Percentiles rank a stretch among this genome's conserved stretches.
Conservation (phyloP, 2,113 vertebrate species). For the Myotis davidii region DNA sequence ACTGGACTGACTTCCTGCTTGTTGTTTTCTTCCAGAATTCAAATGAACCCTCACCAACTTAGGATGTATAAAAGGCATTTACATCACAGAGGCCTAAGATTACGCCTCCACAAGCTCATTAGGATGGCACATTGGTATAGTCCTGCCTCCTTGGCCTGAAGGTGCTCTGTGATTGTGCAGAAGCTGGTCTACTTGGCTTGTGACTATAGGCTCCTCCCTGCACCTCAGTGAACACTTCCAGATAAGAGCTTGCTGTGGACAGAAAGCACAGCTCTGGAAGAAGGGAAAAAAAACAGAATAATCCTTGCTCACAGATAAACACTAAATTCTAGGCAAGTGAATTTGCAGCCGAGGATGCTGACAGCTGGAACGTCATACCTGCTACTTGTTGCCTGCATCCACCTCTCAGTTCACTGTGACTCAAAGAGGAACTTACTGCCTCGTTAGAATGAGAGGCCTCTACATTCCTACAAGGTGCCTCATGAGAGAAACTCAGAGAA, state of each 20-base stretch:
- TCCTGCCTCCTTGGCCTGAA: not conserved
- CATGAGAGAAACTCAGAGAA: not conserved
- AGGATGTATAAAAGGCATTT: not conserved
- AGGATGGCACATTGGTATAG: not conserved
- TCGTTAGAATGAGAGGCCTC: not conserved
- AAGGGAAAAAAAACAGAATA: not conserved
- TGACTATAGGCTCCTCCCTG: not conserved
- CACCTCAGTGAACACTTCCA: not conserved
- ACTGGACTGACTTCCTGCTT: conserved; percentile 69
- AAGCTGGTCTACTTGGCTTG: not conserved
- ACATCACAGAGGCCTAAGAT: not conserved
- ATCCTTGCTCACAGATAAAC: not conserved
- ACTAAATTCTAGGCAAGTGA: not conserved
- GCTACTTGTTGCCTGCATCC: not conserved
- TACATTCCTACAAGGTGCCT: not conserved
- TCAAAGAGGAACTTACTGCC: not conserved
- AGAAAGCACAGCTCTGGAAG: not conserved
- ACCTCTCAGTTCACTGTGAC: not conserved
- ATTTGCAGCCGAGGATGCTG: rapidly evolving
- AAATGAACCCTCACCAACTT: conserved; percentile 58
- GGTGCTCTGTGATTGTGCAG: not conserved
- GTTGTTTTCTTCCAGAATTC: conserved; percentile 64
- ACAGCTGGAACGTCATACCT: not conserved
- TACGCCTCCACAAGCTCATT: not conserved
- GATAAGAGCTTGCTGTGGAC: not conserved